Conservation (phyloP, 2,888 invertebrate genomes). For the Neoascia interrupta region DNA sequence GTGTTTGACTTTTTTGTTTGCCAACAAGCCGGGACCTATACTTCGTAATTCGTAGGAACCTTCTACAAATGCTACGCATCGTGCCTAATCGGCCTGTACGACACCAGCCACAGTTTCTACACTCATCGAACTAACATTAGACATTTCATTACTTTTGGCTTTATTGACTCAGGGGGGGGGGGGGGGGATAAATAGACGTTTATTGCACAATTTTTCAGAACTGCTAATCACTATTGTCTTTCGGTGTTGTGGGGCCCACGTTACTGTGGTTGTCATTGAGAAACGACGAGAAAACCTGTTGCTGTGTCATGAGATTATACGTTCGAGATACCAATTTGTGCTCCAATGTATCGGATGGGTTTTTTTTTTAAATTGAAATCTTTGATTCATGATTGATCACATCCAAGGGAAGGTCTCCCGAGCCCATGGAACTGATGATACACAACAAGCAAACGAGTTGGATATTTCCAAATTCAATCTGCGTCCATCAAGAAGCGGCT, state of each 20-base stretch:
- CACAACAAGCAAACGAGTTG: constrained; percentile 3
- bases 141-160: too few species aligned
- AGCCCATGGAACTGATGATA: not conserved
- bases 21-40: not conserved
- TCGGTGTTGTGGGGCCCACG: not conserved
- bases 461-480: constrained; percentile 28
- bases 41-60: not conserved
- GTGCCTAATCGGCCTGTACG: constrained; percentile 23
- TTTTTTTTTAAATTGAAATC: constrained; percentile 7
- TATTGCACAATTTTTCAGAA: constrained; percentile 53
- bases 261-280: constrained; percentile 21
- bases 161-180: too few species aligned
- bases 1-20: not conserved
- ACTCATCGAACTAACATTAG: too few species aligned
- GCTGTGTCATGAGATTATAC: constrained; percentile 35
- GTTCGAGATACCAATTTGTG: constrained; percentile 14
- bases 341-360: not conserved
- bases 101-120: constrained; percentile 8
- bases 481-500: constrained; percentile 26
- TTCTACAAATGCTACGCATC: not conserved
- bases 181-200: constrained; percentile 32
- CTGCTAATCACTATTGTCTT: constrained; percentile 43
- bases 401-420: constrained; percentile 25
- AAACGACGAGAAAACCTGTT: constrained; percentile 45
- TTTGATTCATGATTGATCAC: constrained; percentile 47